Conservation (phyloP, 2,797 vertebrate species). For the Anabas testudineus region DNA sequence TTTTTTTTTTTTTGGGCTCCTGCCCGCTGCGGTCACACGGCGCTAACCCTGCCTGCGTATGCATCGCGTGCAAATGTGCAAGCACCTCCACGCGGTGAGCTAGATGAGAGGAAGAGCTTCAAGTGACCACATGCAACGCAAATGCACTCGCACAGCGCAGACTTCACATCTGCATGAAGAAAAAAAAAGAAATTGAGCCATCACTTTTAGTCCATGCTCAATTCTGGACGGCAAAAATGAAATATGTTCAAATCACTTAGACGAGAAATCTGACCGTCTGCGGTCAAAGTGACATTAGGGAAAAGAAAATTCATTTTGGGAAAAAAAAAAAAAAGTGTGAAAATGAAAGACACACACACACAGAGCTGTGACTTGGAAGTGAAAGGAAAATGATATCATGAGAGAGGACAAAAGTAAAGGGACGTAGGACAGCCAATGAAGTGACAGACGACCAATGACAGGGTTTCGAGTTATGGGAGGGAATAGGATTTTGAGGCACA, state of each 20-base stretch:
- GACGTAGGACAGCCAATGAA: constrained; percentile 6
- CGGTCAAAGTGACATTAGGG: constrained; percentile 29
- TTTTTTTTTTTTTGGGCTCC: constrained; percentile 7
- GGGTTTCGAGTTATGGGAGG: background rate
- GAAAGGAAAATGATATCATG: constrained; percentile 30
- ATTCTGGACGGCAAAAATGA: background rate
- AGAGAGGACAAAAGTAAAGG: background rate
- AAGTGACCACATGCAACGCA: background rate
- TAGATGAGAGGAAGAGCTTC: background rate
- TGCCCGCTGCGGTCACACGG: constrained; percentile 3
- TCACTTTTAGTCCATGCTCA: background rate
- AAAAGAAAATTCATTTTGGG: background rate
- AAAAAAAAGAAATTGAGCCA: background rate
- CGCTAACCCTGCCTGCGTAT: too few relatives aligned
- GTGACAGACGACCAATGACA: constrained; percentile 4
- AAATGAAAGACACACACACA: constrained; percentile 8
- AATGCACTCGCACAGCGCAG: background rate
- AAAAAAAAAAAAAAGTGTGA: constrained; percentile 1
- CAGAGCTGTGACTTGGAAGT: background rate
- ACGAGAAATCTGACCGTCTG: background rate
- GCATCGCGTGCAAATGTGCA: too few relatives aligned
- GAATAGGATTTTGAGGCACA: background rate
- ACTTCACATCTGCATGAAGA: background rate
- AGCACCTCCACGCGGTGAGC: background rate
- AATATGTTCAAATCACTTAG: background rate